Percentiles rank a stretch among this genome's conserved stretches.
Conservation (phyloP, 2,797 vertebrate species). For the Antennarius maculatus region DNA sequence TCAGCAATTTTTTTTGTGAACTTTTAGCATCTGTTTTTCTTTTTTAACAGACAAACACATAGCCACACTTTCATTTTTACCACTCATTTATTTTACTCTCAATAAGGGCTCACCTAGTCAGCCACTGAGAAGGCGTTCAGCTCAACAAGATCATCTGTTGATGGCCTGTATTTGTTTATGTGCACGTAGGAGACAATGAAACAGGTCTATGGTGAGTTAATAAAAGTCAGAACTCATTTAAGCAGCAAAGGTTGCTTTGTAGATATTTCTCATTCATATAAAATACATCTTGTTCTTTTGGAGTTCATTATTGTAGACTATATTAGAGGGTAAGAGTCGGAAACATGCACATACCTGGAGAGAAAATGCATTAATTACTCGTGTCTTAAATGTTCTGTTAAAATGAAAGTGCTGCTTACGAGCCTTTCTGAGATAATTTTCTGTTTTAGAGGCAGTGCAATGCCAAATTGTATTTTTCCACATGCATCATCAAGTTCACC, state of each 20-base stretch:
- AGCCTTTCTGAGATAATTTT: background rate
- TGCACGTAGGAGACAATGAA: constrained; percentile 3
- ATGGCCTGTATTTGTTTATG: background rate
- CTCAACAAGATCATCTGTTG: constrained; percentile 32
- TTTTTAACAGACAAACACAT: constrained; percentile 3
- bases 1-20: constrained; percentile 16
- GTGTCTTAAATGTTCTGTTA: constrained; percentile 12
- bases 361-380: constrained; percentile 43
- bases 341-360: constrained; percentile 37
- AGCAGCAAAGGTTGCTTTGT: constrained; percentile 28
- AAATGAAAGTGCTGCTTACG: constrained; percentile 3
- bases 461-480: background rate
- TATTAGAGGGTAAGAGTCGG: constrained; percentile 22
- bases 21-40: constrained; percentile 1
- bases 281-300: constrained; percentile 36
- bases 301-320: constrained; percentile 33
- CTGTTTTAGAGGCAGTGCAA: too few species aligned
- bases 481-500: background rate
- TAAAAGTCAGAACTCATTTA: constrained; percentile 33
- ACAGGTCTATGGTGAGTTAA: constrained; percentile 3
- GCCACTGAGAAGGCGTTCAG: constrained; percentile 22
- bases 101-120: constrained; percentile 50
- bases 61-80: constrained; percentile 9
- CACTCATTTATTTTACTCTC: constrained; percentile 11
- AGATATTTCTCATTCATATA: background rate